Evolutionary conservation across 2,797 vertebrate genomes (phyloP), one percentile per base, ranked within the genome.

Genomic region (Anabas testudineus): DNA sequence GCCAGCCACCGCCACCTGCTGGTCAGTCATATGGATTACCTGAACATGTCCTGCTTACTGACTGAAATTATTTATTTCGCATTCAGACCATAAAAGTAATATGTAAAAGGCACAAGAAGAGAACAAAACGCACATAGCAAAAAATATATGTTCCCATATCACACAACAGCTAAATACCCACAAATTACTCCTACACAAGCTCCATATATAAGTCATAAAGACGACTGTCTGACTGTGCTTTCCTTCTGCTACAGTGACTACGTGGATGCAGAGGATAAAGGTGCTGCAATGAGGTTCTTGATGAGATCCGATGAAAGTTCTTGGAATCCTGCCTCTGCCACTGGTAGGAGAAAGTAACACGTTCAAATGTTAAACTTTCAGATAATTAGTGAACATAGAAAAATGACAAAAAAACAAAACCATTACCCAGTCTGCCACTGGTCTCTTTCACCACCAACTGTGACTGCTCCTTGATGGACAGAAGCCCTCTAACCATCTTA

Each of bases 391-490:
- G 0, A 54, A 58, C 63, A 28, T 39, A 37, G 9, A 12, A 57
- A 47, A 74, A 66, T 45, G 54, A 39, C 67, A 1, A 1, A 54
- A 73, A 59, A 0, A 22, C 2, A 34, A 75, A 74, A 48, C 36
- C 3, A 52, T 92, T 90, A 95, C 94, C 93, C 61, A 95, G 66
- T 74, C 82, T 83, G 7, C 82, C 42, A 73, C 94, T 95, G 42
- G 90, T 93, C 84, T 94, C 90, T 76, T 94, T 94, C 51, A 95
- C 75, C 41, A 93, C 41, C 26, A 89, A 57, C 61, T 90, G 82
- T 15, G 91, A 89, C 43, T 90, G 85, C 48, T 94, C 82, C 83
- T 92, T 92, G 77, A 94, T 89, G 43, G 92, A 90, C 70, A 86
- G 80, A 49, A 95, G 89, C 56, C 85, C 83, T 78, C 61, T 74